A percentile compares a stretch with the other conserved stretches of the same genome.
These are phyloP conservation scores for Drosophila vallismaia DNA, from an alignment of 2,888 invertebrate species.

Conservation along the genomic window DNA sequence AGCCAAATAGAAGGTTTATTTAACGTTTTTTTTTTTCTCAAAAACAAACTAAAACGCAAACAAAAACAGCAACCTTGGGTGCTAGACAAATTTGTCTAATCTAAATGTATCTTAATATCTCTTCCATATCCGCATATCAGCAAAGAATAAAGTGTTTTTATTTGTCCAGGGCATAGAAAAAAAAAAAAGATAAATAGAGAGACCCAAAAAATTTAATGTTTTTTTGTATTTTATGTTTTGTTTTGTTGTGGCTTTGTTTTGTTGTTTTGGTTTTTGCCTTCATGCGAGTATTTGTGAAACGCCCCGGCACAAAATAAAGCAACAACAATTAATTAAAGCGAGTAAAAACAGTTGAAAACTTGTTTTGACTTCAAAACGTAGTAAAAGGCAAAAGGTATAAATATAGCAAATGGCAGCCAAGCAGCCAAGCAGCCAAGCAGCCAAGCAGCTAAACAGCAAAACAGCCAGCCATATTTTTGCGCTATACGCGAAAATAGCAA, in stretches of 20 bases:
- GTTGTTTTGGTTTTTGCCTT: not conserved
- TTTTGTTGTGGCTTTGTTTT: constrained; percentile 5
- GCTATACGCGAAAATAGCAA: constrained; percentile 19
- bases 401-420: constrained; percentile 13
- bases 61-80: constrained; percentile 10
- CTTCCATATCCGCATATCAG: constrained; percentile 34
- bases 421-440: constrained; percentile 2
- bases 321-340: constrained; percentile 46
- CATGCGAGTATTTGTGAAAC: constrained; percentile 13
- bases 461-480: not conserved
- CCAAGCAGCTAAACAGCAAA: not conserved
- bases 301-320: constrained; percentile 28
- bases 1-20: constrained; percentile 14
- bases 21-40: constrained; percentile 2
- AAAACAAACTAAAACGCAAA: too few species aligned
- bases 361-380: constrained; percentile 43
- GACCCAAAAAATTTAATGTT: constrained; percentile 11
- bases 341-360: constrained; percentile 49
- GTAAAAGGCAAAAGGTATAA: constrained; percentile 24
- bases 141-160: constrained; percentile 9
- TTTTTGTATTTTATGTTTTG: constrained; percentile 25
- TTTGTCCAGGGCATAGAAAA: constrained; percentile 7
- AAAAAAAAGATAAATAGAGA: constrained; percentile 19
- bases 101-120: constrained; percentile 26
- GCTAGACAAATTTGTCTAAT: constrained; percentile 50